These are phyloP conservation scores for Chaetura pelagica DNA, from an alignment of 2,113 vertebrate species.

Conservation along the genomic window DNA sequence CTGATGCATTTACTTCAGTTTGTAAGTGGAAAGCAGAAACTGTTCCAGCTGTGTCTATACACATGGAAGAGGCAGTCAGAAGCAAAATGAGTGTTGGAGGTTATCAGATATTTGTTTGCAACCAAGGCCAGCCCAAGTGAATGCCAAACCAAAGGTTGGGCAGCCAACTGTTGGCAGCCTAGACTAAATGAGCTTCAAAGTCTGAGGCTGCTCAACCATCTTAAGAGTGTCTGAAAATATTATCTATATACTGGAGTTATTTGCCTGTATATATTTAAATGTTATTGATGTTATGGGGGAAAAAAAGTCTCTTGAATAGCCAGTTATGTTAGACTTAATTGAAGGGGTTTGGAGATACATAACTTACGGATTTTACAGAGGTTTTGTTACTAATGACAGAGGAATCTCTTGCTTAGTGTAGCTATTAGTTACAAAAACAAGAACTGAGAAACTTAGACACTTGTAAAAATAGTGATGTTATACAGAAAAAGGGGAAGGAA, in stretches of 20 bases:
- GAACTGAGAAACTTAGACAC: not conserved
- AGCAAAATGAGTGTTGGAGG: not conserved
- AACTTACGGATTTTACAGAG: not conserved
- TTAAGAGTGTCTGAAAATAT: not conserved
- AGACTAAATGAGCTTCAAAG: not conserved
- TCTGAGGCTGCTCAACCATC: not conserved
- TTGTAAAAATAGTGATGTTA: not conserved
- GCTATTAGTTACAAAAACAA: not conserved
- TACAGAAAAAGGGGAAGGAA: not conserved
- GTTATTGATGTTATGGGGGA: accelerated
- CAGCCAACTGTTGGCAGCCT: not conserved
- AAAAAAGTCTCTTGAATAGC: not conserved
- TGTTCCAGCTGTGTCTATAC: not conserved
- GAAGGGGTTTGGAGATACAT: not conserved
- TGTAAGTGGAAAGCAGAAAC: not conserved
- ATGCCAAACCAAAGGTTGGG: not conserved
- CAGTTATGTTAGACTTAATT: not conserved
- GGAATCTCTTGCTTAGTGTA: not conserved
- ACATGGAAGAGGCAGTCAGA: not conserved
- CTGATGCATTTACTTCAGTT: not conserved
- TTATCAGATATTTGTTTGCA: not conserved
- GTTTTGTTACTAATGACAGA: not conserved
- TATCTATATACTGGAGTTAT: not conserved
- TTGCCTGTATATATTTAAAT: not conserved
- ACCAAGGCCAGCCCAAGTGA: not conserved